Conservation (phyloP, 1,140 invertebrate species). For the Pomacea maculata region DNA sequence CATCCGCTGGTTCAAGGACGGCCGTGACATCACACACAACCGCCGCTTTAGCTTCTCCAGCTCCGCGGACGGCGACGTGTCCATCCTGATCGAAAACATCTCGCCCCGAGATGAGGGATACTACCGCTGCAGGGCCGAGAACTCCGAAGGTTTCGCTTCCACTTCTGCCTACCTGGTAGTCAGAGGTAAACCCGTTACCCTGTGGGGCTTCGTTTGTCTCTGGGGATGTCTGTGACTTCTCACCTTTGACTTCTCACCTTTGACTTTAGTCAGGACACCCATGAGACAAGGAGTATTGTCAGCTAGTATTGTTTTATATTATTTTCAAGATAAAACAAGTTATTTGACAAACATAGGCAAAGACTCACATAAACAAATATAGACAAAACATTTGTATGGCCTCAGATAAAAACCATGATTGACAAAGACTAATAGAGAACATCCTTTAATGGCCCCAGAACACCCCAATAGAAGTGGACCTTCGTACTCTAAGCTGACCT, state of each 20-base stretch:
- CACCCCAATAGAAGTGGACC: too few species aligned
- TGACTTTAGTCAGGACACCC: neutral
- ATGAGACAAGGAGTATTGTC: neutral
- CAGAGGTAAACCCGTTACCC: constrained; percentile 38
- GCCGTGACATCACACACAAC: constrained; percentile 53
- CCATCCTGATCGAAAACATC: constrained; percentile 56
- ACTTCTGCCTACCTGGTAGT: constrained; percentile 59
- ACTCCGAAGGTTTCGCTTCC: constrained; percentile 57
- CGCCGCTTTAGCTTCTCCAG: constrained; percentile 52
- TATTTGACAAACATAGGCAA: neutral
- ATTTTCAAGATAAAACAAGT: neutral
- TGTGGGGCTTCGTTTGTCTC: constrained; percentile 10
- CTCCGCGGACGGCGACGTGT: constrained; percentile 52
- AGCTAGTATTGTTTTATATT: neutral
- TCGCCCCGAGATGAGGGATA: constrained; percentile 49
- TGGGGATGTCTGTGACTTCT: neutral
- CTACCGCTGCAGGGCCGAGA: constrained; percentile 55
- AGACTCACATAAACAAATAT: too few species aligned
- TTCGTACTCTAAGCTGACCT: too few species aligned
- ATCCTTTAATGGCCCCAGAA: too few species aligned
- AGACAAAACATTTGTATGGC: too few species aligned
- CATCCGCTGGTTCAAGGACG: constrained; percentile 61
- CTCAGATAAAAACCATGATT: too few species aligned
- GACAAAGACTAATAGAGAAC: too few species aligned
- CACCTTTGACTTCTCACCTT: neutral